A percentile compares a stretch with the other conserved stretches of the same genome.
These are phyloP conservation scores for Otocyon megalotis DNA, from an alignment of 2,113 vertebrate genomes.

Conservation along the genomic window DNA sequence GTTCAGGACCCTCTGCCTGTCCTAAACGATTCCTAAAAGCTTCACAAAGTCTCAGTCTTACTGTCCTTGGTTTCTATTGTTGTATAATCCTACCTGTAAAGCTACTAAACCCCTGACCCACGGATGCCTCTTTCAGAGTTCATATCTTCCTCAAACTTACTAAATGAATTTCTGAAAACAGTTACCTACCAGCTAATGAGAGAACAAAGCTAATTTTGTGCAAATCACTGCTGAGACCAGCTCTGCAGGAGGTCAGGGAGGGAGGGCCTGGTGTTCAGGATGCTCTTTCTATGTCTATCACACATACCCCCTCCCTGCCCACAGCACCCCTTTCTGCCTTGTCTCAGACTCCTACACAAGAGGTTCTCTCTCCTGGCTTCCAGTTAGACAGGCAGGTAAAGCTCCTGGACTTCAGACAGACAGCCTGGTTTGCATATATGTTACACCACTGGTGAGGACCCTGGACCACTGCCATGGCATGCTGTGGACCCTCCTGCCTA, in stretches of 20 bases:
- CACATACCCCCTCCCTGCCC: accelerated
- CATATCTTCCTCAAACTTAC: constrained; percentile 30
- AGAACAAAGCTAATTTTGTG: neutral
- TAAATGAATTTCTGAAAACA: constrained; percentile 54
- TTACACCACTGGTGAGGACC: neutral
- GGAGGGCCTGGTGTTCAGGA: neutral
- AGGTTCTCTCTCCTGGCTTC: neutral
- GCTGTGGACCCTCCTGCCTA: neutral
- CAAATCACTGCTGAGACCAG: neutral
- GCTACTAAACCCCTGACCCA: neutral
- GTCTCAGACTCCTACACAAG: neutral
- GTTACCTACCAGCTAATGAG: constrained; percentile 12
- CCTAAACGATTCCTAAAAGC: neutral
- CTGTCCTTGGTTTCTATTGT: neutral
- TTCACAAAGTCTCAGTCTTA: neutral
- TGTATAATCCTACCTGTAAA: neutral
- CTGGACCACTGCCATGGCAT: neutral
- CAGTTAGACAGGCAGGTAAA: neutral
- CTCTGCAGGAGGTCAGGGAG: neutral
- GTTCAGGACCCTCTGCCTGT: neutral
- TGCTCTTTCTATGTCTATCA: neutral
- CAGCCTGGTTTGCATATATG: neutral
- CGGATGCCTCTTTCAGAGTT: constrained; percentile 26
- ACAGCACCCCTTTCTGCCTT: neutral
- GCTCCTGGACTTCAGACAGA: neutral